Conservation (phyloP, 1,140 invertebrate genomes). For the Drosophila punjabiensis region DNA sequence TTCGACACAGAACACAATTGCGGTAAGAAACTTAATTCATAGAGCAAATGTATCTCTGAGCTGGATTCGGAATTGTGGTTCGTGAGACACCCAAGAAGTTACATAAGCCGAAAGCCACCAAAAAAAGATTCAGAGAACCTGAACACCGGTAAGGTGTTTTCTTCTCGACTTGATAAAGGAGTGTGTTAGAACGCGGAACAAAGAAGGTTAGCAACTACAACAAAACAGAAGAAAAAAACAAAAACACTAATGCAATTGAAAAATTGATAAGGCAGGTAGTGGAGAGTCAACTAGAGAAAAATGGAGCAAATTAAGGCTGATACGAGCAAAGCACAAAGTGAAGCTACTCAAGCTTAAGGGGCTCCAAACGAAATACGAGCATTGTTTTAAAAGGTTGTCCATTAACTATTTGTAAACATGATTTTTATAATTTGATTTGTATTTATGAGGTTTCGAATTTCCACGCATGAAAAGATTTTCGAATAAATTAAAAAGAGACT, state of each 20-base stretch:
- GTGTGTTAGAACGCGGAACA: conserved; percentile 45
- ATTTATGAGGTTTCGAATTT: conserved; percentile 4
- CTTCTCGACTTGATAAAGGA: conserved; percentile 33
- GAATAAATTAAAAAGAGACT: neutral
- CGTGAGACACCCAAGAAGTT: conserved; percentile 28
- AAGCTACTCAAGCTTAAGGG: neutral
- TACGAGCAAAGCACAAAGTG: conserved; percentile 4
- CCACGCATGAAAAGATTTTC: neutral
- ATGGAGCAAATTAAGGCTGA: conserved; percentile 16
- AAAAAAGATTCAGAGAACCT: conserved; percentile 23
- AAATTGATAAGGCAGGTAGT: conserved; percentile 39
- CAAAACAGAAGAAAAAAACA: neutral
- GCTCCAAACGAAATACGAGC: neutral
- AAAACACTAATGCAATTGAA: conserved; percentile 37
- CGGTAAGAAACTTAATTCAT: conserved; percentile 46
- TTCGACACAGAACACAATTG: conserved; percentile 33
- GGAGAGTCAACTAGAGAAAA: conserved; percentile 11
- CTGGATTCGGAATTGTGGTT: conserved; percentile 26
- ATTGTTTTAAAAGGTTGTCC: conserved; percentile 5
- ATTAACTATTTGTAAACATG: conserved; percentile 14
- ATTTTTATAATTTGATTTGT: neutral
- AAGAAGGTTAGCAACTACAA: conserved; percentile 29
- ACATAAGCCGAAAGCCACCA: conserved; percentile 29
- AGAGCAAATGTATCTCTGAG: conserved; percentile 25
- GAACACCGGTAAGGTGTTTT: conserved; percentile 22